These are phyloP conservation scores for Andrena dorsata DNA, from an alignment of 2,888 invertebrate genomes.

Conservation along the genomic window DNA sequence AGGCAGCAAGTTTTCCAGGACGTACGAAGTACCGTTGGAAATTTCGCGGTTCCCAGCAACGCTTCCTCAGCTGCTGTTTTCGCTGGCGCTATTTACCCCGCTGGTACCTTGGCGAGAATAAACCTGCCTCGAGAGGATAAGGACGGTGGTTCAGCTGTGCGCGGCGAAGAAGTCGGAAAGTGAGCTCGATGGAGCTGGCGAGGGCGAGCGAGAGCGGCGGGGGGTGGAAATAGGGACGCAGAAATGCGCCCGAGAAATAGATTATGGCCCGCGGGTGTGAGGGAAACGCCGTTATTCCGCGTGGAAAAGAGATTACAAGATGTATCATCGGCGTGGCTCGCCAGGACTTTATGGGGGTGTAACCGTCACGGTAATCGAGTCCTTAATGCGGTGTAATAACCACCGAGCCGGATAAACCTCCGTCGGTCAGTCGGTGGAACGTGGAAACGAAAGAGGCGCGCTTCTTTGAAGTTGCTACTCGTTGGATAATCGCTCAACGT, in stretches of 20 bases:
- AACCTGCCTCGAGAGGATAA: constrained; percentile 61
- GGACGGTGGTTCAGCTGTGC: constrained; percentile 34
- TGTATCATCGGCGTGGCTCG: constrained; percentile 61
- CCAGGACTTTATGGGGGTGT: constrained; percentile 38
- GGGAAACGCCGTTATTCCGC: constrained; percentile 41
- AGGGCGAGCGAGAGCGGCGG: neutral
- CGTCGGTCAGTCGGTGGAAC: neutral
- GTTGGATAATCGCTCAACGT: neutral
- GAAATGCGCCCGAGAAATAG: constrained; percentile 61
- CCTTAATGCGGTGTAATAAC: constrained; percentile 54
- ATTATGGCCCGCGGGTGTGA: constrained; percentile 52
- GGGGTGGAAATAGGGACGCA: constrained; percentile 17
- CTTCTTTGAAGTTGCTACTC: neutral
- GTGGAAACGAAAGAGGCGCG: neutral
- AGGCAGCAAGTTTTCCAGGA: neutral
- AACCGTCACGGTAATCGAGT: constrained; percentile 48
- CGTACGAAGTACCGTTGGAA: constrained; percentile 5
- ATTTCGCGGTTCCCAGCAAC: constrained; percentile 63
- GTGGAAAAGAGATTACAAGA: constrained; percentile 65
- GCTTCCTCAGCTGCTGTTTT: constrained; percentile 31
- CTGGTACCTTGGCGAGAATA: constrained; percentile 46
- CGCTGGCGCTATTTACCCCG: constrained; percentile 13
- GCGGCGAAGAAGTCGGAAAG: constrained; percentile 48
- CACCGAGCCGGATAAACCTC: constrained; percentile 12
- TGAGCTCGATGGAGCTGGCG: constrained; percentile 27